Percentiles rank a stretch among this genome's conserved stretches.
Conservation (phyloP, 2,113 vertebrate genomes). For the Dromiciops gliroides region DNA sequence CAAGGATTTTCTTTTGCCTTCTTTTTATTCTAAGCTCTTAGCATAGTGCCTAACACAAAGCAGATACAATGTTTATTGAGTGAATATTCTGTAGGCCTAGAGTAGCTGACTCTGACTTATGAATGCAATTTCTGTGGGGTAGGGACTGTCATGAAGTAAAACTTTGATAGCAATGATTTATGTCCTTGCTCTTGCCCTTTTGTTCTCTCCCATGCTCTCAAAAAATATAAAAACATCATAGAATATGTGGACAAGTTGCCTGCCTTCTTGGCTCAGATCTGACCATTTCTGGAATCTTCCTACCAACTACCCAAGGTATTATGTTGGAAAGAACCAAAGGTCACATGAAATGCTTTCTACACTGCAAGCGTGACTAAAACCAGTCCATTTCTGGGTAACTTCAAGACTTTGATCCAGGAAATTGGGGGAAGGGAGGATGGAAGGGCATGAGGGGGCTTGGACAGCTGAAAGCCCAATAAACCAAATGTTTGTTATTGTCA, state of each 20-base stretch:
- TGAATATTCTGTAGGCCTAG: neutral
- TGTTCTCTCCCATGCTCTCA: neutral
- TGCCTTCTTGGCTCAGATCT: neutral
- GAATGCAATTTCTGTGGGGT: neutral
- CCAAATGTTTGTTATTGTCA: neutral
- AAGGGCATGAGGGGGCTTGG: neutral
- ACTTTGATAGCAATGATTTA: neutral
- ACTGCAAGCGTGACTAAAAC: neutral
- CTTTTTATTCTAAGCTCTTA: neutral
- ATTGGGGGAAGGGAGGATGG: neutral
- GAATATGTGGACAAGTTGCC: neutral
- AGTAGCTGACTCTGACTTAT: neutral
- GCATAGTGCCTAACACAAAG: neutral
- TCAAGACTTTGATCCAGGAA: neutral
- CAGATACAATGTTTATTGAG: neutral
- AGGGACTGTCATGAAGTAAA: neutral
- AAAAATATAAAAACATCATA: neutral
- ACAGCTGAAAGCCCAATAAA: neutral
- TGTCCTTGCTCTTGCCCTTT: neutral
- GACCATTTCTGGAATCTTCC: neutral
- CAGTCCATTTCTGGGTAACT: neutral
- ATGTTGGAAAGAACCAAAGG: neutral
- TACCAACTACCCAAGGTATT: neutral
- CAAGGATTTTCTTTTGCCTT: neutral
- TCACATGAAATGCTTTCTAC: neutral